A percentile compares a stretch with the other conserved stretches of the same genome.
Evolutionary conservation across 2,888 invertebrate genomes (phyloP).

Genomic region (Cantharis rustica): DNA sequence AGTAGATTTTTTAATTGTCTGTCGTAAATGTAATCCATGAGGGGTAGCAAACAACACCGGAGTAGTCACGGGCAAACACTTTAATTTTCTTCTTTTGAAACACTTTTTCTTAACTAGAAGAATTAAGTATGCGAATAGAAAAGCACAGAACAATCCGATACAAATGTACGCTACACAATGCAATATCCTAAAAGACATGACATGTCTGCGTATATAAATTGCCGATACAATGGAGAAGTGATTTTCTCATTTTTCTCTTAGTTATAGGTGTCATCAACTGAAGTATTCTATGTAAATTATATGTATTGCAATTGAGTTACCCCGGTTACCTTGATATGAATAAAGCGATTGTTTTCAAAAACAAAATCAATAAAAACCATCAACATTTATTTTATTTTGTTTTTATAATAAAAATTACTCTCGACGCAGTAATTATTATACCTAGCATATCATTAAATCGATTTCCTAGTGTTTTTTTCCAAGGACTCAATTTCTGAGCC

Average conservation of each 20-base stretch:
- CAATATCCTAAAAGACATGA: slow-evolving; percentile 8
- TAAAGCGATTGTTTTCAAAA: background rate
- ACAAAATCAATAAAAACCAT: background rate
- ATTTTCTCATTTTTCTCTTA: background rate
- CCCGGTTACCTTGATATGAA: background rate
- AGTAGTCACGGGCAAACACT: slow-evolving; percentile 1
- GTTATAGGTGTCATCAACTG: background rate
- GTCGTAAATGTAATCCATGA: slow-evolving; percentile 11
- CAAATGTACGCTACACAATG: slow-evolving; percentile 4
- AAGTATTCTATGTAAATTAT: background rate
- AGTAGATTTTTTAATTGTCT: slow-evolving; percentile 2
- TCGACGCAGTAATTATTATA: background rate
- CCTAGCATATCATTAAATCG: background rate
- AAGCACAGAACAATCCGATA: background rate
- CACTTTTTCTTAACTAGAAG: slow-evolving; percentile 3
- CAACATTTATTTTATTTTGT: background rate
- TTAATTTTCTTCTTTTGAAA: background rate
- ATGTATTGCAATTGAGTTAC: background rate
- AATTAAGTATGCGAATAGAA: slow-evolving; percentile 2
- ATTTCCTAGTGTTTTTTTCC: background rate
- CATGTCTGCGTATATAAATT: background rate
- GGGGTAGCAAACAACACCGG: slow-evolving; percentile 14
- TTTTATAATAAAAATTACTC: background rate
- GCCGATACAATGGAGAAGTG: background rate
- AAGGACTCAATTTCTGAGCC: background rate